These are phyloP conservation scores for Cynopterus brachyotis DNA, from an alignment of 2,113 vertebrate genomes.

Conservation along the genomic window DNA sequence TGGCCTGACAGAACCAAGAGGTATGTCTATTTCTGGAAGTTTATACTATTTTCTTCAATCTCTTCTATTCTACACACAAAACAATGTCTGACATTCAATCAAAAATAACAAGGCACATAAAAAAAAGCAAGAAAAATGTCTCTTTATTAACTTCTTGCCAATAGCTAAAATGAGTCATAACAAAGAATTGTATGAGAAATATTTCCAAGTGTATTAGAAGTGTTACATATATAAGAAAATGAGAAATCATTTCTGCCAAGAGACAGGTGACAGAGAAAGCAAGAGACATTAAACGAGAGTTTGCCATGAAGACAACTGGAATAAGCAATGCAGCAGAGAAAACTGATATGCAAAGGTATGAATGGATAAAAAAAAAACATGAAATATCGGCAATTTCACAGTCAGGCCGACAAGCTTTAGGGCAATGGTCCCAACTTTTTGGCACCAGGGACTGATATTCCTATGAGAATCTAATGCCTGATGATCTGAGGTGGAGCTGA, in stretches of 20 bases:
- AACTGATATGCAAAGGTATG: neutral
- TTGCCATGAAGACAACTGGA: neutral
- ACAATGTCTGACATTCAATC: neutral
- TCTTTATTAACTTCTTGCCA: neutral
- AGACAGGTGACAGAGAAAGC: neutral
- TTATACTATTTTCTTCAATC: neutral
- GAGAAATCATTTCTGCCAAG: neutral
- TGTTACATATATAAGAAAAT: neutral
- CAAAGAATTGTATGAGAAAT: slow-evolving; percentile 3
- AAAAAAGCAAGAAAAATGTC: neutral
- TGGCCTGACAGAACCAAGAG: neutral
- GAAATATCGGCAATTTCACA: slow-evolving; percentile 40
- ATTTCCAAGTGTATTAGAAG: neutral
- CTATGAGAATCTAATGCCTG: too few relatives aligned
- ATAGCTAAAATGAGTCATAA: slow-evolving; percentile 4
- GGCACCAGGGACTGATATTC: too few relatives aligned
- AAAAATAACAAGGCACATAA: slow-evolving; percentile 18
- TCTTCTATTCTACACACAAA: neutral
- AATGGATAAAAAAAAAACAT: neutral
- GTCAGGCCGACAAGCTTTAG: neutral
- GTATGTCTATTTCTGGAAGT: neutral
- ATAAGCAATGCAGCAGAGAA: neutral
- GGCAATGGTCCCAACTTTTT: too few relatives aligned
- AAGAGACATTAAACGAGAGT: neutral
- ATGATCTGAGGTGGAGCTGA: too few relatives aligned